phyloP scores from a whole-genome alignment of 2,113 vertebrate genomes.

The Malurus elegans region DNA sequence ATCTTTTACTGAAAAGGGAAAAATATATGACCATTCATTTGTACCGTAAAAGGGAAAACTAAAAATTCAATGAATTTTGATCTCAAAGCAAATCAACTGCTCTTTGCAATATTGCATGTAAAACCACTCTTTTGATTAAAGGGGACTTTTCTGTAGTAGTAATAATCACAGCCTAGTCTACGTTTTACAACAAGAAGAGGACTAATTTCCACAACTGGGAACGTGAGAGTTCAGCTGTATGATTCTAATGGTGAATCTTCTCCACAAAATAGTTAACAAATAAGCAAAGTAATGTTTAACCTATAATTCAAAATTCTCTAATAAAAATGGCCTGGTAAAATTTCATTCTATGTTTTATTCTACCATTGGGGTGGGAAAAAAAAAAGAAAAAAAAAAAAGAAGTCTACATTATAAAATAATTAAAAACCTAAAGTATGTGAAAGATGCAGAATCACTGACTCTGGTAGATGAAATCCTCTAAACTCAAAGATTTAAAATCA shows the following conservation, averaged over 20 bases:
- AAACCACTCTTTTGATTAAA: background rate
- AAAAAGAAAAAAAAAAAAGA: background rate
- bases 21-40: conserved; percentile 63
- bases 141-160: background rate
- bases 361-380: rapidly evolving
- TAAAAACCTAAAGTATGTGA: background rate
- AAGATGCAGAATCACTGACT: background rate
- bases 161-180: background rate
- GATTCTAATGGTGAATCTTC: background rate
- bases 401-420: background rate
- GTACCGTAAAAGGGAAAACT: conserved; percentile 67
- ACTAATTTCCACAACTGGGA: background rate
- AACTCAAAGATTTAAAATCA: background rate
- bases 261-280: background rate
- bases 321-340: background rate
- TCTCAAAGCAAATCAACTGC: conserved; percentile 6
- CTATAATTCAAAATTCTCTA: background rate
- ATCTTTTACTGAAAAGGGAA: conserved; percentile 71
- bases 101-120: background rate
- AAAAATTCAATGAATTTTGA: conserved; percentile 17
- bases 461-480: background rate
- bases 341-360: background rate
- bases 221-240: background rate
- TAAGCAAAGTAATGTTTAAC: background rate
- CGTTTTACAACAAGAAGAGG: background rate